Base-by-base conservation (phyloP, 2,797 vertebrate genomes). In the Pygocentrus nattereri region DNA sequence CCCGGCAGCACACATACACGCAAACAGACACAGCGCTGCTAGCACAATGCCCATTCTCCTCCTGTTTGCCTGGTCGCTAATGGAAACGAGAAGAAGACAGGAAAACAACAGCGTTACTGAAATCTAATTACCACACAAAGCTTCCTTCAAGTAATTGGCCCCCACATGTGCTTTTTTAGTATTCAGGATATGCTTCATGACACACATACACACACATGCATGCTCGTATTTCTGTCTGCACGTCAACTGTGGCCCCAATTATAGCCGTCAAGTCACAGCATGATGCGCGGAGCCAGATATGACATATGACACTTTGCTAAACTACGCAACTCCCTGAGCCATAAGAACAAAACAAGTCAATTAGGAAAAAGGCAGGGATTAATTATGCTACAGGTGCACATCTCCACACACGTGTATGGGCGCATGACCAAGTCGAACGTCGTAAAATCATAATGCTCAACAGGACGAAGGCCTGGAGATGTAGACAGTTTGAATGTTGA, bases 51-150 rank as follows among this genome's bases (percentile, higher is more conserved):
- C 68, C 76, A 81, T 72, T 49, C 61, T 34, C 67, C 76, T 47
- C 23, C 79, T 84, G 82, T 85, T 85, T 87, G 82, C 78, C 68
- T 82, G 69, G 86, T 87, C 87, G 82, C 84, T 82, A 76, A 59
- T 18, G 72, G 84, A 31, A 78, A 87, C 84, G 50, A 72, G 49
- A 74, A 34, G 54, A 79, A 67, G 54, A 65, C 71, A 74, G 74
- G 56, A 64, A 81, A 79, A 79, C 67, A 85, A 75, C 62, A 58
- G 19, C 6, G 34, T 84, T 81, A 82, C 47, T 87, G 70, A 76
- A 84, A 86, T 83, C 23, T 69, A 84, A 84, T 84, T 79, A 61
- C 19, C 59, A 67, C 67, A 58, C 52, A 21, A 64, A 34, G 64
- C 54, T 50, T 71, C 54, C 65, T 76, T 67, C n/a, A 41, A 79